Conservation (phyloP, 2,113 vertebrate species). For the Micromys minutus region DNA sequence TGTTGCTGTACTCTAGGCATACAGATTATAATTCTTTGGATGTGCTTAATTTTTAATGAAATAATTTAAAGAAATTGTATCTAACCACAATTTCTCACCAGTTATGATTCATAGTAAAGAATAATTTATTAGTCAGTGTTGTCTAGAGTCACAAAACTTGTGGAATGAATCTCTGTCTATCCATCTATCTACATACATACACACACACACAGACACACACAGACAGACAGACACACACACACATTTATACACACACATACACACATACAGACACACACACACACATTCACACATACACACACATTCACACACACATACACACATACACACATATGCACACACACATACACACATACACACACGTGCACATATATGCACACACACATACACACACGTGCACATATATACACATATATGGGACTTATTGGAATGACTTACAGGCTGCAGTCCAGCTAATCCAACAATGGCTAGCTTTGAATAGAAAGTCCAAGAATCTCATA, state of each 20-base stretch:
- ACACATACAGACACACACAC: background rate
- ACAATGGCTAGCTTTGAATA: background rate
- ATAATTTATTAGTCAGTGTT: background rate
- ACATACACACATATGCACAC: too few relatives aligned
- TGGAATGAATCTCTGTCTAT: background rate
- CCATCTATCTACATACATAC: too few relatives aligned
- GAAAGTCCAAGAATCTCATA: background rate
- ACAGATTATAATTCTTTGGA: background rate
- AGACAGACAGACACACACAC: too few relatives aligned
- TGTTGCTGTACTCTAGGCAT: background rate
- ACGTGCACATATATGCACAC: background rate
- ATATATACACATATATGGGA: background rate
- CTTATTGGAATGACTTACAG: background rate
- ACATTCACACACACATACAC: too few relatives aligned
- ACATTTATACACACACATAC: background rate
- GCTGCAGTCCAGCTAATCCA: background rate
- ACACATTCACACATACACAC: too few relatives aligned
- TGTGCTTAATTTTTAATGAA: background rate
- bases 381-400: background rate
- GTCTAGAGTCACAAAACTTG: background rate
- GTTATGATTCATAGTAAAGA: background rate
- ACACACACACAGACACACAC: too few relatives aligned
- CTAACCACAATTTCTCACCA: background rate
- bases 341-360: background rate
- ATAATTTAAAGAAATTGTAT: background rate